phyloP scores from a whole-genome alignment of 2,888 invertebrate genomes.

The Mallateleia sp. region DNA sequence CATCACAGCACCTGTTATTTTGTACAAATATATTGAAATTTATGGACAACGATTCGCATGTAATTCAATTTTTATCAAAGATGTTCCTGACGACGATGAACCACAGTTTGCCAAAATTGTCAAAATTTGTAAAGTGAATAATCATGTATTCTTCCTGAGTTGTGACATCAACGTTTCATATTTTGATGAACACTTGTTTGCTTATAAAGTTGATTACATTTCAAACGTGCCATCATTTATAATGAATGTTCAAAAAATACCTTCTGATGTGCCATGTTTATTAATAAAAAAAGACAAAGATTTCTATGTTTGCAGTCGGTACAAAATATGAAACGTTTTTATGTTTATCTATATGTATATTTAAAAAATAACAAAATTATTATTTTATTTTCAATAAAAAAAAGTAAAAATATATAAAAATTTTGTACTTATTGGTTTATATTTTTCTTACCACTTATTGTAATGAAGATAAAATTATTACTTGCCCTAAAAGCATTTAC shows the following conservation, averaged over 20 bases:
- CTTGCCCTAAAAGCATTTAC: too few species aligned
- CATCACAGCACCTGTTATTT: conserved; percentile 17
- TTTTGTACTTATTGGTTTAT: too few species aligned
- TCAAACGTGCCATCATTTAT: conserved; percentile 1
- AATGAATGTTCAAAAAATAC: not conserved
- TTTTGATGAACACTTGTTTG: too few species aligned
- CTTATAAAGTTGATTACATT: conserved; percentile 32
- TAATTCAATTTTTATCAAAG: conserved; percentile 18
- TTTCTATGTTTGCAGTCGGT: too few species aligned
- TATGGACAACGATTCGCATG: conserved; percentile 24
- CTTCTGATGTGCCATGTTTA: conserved; percentile 9
- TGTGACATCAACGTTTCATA: conserved; percentile 10
- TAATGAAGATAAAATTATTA: too few species aligned
- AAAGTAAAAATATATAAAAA: too few species aligned
- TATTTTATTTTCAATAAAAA: too few species aligned
- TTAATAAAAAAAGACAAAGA: too few species aligned
- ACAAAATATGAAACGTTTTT: too few species aligned
- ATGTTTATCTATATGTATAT: too few species aligned
- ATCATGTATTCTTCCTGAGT: conserved; percentile 22
- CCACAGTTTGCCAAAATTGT: conserved; percentile 18
- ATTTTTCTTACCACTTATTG: too few species aligned
- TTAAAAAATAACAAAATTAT: too few species aligned
- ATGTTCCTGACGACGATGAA: conserved; percentile 8
- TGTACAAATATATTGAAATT: conserved; percentile 27
- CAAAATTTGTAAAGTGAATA: conserved; percentile 17